Conservation (phyloP, 1,140 invertebrate species). For the Leptonema lineaticorne region DNA sequence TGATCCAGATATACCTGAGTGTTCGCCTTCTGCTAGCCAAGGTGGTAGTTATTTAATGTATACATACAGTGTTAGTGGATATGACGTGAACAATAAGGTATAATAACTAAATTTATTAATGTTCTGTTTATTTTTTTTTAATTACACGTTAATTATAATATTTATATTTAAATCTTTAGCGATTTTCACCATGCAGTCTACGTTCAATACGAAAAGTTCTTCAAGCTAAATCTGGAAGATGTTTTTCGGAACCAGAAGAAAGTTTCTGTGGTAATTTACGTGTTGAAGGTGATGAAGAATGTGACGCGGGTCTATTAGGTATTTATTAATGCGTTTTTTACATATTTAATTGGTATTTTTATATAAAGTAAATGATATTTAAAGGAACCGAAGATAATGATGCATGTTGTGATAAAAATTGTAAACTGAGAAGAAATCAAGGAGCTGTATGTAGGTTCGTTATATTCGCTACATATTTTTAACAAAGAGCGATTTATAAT, state of each 20-base stretch:
- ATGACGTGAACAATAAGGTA: slow-evolving; percentile 96
- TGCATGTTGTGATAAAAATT: slow-evolving; percentile 89
- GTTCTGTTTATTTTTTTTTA: slow-evolving; percentile 1
- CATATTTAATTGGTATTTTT: not conserved
- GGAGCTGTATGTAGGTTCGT: slow-evolving; percentile 80
- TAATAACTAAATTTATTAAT: slow-evolving; percentile 20
- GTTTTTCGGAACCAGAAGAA: slow-evolving; percentile 92
- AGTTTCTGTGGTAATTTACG: slow-evolving; percentile 92
- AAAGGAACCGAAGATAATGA: slow-evolving; percentile 84
- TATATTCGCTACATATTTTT: not conserved
- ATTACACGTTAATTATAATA: slow-evolving; percentile 18
- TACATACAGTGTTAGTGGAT: slow-evolving; percentile 95
- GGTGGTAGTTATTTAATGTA: slow-evolving; percentile 98
- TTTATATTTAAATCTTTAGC: slow-evolving; percentile 69
- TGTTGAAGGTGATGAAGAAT: slow-evolving; percentile 93
- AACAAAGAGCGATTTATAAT: no score
- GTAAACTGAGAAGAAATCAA: slow-evolving; percentile 76
- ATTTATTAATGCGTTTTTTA: slow-evolving; percentile 12
- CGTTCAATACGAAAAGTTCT: slow-evolving; percentile 90
- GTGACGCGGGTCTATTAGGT: slow-evolving; percentile 86
- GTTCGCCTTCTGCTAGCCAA: slow-evolving; percentile 87
- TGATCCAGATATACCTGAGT: slow-evolving; percentile 91
- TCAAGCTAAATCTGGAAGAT: slow-evolving; percentile 85
- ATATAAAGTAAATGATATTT: not conserved
- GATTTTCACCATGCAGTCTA: slow-evolving; percentile 92